Percentiles rank a stretch among this genome's conserved stretches.
phyloP scores from a whole-genome alignment of 2,797 vertebrate genomes.

The Scleropages formosus region DNA sequence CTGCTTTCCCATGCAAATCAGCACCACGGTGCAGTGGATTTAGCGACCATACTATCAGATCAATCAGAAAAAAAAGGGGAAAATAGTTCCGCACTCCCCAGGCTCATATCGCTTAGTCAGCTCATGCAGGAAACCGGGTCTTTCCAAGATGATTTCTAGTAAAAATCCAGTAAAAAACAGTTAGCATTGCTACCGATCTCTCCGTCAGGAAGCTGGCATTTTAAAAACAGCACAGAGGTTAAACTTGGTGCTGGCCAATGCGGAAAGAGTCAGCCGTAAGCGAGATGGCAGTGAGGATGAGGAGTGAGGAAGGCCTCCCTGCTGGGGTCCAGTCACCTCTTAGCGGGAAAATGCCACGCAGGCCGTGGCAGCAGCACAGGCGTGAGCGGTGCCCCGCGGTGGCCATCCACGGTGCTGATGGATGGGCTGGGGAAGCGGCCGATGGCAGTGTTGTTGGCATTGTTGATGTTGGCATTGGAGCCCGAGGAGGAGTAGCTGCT shows the following conservation, averaged over 20 bases:
- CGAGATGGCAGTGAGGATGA: slow-evolving; percentile 4
- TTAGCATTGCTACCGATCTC: neutral
- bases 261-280: neutral
- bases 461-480: slow-evolving; percentile 99
- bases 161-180: slow-evolving; percentile 35
- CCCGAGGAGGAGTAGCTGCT: slow-evolving; percentile 95
- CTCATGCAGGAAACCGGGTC: neutral
- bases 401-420: slow-evolving; percentile 87
- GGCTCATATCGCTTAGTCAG: neutral
- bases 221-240: neutral
- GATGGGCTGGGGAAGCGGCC: slow-evolving; percentile 78
- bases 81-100: neutral
- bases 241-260: too few relatives aligned
- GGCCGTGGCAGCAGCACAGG: slow-evolving; percentile 81
- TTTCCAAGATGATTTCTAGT: slow-evolving; percentile 12
- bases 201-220: too few relatives aligned
- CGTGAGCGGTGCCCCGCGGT: slow-evolving; percentile 75
- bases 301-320: neutral
- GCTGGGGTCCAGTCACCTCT: slow-evolving; percentile 70
- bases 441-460: slow-evolving; percentile 95
- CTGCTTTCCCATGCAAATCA: neutral
- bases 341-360: slow-evolving; percentile 86
- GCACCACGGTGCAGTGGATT: neutral
- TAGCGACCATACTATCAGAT: slow-evolving; percentile 1
- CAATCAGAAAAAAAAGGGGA: neutral